Evolutionary conservation across 2,113 vertebrate genomes (phyloP), one percentile per base, ranked within the genome.

Genomic region (Sebastes fasciatus): DNA sequence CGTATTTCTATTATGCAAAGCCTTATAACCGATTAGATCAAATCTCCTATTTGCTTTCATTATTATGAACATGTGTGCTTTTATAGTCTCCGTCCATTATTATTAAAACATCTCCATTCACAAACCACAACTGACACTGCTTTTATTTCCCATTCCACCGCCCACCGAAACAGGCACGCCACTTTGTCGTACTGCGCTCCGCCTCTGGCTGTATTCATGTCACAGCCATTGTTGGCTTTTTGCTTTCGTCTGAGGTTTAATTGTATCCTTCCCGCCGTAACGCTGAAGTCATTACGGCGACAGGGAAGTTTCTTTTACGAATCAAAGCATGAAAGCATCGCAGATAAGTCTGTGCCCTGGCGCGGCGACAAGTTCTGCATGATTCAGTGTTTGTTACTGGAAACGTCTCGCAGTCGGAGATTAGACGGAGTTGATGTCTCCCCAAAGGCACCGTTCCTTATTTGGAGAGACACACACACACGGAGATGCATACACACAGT

Each of bases 301-400:
- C 63, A 84, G 42, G 48, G 63, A 83, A n/a, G 46, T 78, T 84
- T 85, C 73, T 34, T 77, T 74, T 79, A 79, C 21, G 19, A 86
- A 85, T 85, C 66, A 82, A 77, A 11, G 84, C 86, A 77, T 83
- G 86, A 86, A 84, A 51, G 48, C 63, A 4, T 16, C 69, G 77
- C 70, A 76, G 77, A 84, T 82, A 76, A 89, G 84, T 55, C 69
- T 17, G 48, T 49, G 21, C 40, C 5, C 65, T 79, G 70, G 69
- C 78, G 76, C 70, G 17, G 62, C 77, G 84, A 84, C 88, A 83
- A 80, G 84, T 67, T 90, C 70, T 82, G 81, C 80, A 81, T 87
- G 87, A 91, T 81, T 89, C 86, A 88, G 69, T 82, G 76, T 90
- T 88, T 89, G 90, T 90, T 89, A 55, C 74, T 77, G 72, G 81